Conservation (phyloP, 2,113 vertebrate genomes). For the Gymnorhina tibicen region DNA sequence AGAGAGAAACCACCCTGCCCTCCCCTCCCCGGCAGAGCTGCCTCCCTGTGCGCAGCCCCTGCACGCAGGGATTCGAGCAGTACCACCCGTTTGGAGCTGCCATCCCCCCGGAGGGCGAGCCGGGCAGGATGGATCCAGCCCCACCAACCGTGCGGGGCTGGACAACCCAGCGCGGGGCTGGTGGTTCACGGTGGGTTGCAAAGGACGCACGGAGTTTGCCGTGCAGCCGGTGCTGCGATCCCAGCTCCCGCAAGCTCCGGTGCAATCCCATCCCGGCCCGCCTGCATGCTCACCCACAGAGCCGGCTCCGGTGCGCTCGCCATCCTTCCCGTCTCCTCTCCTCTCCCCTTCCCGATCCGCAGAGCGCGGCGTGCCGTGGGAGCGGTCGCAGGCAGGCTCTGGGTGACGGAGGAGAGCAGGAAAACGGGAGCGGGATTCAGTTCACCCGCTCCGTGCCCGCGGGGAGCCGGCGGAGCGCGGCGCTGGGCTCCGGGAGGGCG, state of each 20-base stretch:
- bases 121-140: not conserved
- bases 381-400: not conserved
- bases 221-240: not conserved
- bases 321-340: not conserved
- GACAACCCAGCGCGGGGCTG: not conserved
- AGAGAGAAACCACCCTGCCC: not conserved
- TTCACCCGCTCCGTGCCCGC: not conserved
- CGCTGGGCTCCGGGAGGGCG: not conserved
- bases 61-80: not conserved
- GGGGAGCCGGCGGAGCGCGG: not conserved
- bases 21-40: not conserved
- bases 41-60: not conserved
- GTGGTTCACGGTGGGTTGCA: not conserved
- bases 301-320: not conserved
- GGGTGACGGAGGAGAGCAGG: not conserved
- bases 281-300: not conserved
- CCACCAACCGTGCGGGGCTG: not conserved
- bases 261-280: not conserved
- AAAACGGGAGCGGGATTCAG: not conserved
- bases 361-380: rapidly evolving
- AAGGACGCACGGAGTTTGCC: not conserved
- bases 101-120: not conserved
- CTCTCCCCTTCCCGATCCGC: not conserved
- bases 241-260: not conserved
- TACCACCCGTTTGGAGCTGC: not conserved